A percentile compares a stretch with the other conserved stretches of the same genome.
Conservation (phyloP, 2,888 invertebrate genomes). For the Lapara coniferarum region DNA sequence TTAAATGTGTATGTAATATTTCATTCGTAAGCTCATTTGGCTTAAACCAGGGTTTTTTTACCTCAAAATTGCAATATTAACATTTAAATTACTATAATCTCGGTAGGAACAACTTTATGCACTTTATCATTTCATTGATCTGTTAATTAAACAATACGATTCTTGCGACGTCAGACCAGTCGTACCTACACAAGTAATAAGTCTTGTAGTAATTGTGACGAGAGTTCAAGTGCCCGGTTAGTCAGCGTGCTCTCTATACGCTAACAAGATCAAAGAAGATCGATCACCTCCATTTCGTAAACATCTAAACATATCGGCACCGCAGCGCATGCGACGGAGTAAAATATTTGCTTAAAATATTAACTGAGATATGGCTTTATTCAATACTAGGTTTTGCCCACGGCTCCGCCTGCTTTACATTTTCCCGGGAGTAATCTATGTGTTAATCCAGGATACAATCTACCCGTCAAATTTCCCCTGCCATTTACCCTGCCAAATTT, state of each 20-base stretch:
- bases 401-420: too few species aligned
- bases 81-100: too few species aligned
- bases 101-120: too few species aligned
- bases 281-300: slow-evolving; percentile 48
- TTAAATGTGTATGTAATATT: background rate
- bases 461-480: too few species aligned
- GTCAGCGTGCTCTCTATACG: slow-evolving; percentile 35
- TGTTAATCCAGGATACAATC: too few species aligned
- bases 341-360: slow-evolving; percentile 45
- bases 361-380: slow-evolving; percentile 46
- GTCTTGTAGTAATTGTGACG: background rate
- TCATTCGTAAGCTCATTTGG: background rate
- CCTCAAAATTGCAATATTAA: too few species aligned
- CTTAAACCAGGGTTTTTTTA: too few species aligned
- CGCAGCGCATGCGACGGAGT: slow-evolving; percentile 15
- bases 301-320: slow-evolving; percentile 42
- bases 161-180: background rate
- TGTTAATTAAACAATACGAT: background rate
- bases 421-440: too few species aligned
- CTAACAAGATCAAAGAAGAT: slow-evolving; percentile 50
- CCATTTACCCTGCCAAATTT: too few species aligned
- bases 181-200: too few species aligned
- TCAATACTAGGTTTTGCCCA: too few species aligned
- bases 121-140: background rate
- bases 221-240: background rate